Percentiles rank a stretch among this genome's conserved stretches.
phyloP scores from a whole-genome alignment of 2,113 vertebrate species.

The Corydoras maculifer region DNA sequence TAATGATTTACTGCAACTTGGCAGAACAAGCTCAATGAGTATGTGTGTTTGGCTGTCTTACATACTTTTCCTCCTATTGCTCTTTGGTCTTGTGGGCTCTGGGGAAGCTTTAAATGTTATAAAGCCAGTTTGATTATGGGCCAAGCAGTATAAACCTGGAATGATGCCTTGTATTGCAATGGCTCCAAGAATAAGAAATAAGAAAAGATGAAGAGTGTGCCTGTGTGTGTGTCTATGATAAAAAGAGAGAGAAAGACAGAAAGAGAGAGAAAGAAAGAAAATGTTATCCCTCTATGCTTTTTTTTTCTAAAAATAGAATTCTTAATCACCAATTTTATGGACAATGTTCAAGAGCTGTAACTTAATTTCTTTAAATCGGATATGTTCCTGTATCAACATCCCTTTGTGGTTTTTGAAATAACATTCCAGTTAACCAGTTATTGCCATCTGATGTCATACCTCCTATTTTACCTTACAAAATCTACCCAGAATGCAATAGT shows the following conservation, averaged over 20 bases:
- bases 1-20: slow-evolving; percentile 81
- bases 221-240: slow-evolving; percentile 45
- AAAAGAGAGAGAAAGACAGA: slow-evolving; percentile 1
- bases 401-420: neutral
- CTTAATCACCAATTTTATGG: slow-evolving; percentile 7
- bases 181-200: slow-evolving; percentile 68
- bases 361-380: neutral
- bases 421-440: neutral
- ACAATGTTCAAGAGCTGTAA: neutral
- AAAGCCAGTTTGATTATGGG: slow-evolving; percentile 71
- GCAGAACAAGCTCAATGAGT: slow-evolving; percentile 74
- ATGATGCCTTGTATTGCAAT: slow-evolving; percentile 57
- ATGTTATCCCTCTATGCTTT: slow-evolving; percentile 10
- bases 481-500: neutral
- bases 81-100: slow-evolving; percentile 69
- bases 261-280: slow-evolving; percentile 11
- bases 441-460: slow-evolving; percentile 1
- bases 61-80: slow-evolving; percentile 63
- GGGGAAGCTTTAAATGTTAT: slow-evolving; percentile 75
- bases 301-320: slow-evolving; percentile 19
- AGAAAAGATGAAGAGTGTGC: slow-evolving; percentile 48
- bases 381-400: slow-evolving; percentile 5
- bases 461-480: neutral
- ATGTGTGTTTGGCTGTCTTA: slow-evolving; percentile 67
- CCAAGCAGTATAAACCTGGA: slow-evolving; percentile 67